A percentile compares a stretch with the other conserved stretches of the same genome.
These are phyloP conservation scores for Paedocypris micromegethes DNA, from an alignment of 2,797 vertebrate genomes.

Conservation along the genomic window DNA sequence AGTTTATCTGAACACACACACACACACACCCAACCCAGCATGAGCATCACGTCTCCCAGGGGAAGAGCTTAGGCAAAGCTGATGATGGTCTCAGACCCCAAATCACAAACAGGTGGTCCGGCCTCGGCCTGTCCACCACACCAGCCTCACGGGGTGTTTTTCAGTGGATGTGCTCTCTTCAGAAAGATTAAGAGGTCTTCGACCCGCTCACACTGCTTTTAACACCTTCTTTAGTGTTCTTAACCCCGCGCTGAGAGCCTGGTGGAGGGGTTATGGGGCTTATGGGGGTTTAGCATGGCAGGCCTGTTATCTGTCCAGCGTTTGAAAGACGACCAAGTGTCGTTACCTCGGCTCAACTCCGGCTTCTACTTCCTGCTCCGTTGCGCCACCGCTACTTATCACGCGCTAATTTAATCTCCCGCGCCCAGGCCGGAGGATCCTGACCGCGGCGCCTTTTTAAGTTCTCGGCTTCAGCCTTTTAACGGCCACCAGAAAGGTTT, in stretches of 20 bases:
- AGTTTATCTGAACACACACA: no score
- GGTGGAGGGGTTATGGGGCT: constrained; percentile 29
- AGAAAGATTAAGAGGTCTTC: constrained; percentile 38
- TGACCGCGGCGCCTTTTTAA: constrained; percentile 29
- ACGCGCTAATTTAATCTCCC: constrained; percentile 28
- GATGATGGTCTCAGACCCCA: constrained; percentile 24
- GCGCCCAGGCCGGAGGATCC: constrained; percentile 16
- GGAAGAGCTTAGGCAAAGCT: constrained; percentile 24
- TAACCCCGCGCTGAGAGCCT: constrained; percentile 34
- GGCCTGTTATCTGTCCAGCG: constrained; percentile 17
- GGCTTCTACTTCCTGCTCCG: not conserved
- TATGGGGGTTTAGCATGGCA: constrained; percentile 26
- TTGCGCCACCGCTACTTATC: constrained; percentile 34
- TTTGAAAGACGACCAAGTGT: constrained; percentile 25
- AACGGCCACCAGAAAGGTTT: constrained; percentile 23
- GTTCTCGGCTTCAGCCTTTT: constrained; percentile 32
- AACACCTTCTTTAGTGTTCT: constrained; percentile 36
- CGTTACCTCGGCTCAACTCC: constrained; percentile 31
- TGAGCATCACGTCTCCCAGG: constrained; percentile 8
- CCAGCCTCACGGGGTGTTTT: constrained; percentile 8
- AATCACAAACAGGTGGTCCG: constrained; percentile 44
- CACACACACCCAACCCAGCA: constrained; percentile 6
- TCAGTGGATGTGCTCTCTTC: constrained; percentile 23
- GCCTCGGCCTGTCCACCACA: constrained; percentile 6
- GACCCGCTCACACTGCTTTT: constrained; percentile 34